These are phyloP conservation scores for Centruroides vittatus DNA, from an alignment of 1,140 invertebrate species.

Conservation along the genomic window DNA sequence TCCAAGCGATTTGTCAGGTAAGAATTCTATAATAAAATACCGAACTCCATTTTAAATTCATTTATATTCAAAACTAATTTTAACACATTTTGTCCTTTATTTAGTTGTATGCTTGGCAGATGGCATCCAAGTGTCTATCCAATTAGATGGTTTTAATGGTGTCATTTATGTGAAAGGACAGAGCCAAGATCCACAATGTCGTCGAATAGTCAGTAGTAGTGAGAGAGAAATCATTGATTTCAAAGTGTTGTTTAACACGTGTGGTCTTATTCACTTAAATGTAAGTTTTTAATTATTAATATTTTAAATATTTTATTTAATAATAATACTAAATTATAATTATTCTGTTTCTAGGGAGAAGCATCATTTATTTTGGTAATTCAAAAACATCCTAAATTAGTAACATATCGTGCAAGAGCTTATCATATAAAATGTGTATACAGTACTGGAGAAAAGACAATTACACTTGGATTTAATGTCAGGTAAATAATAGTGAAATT, in stretches of 20 bases:
- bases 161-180: conserved; percentile 87
- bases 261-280: conserved; percentile 78
- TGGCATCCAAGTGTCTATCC: conserved; percentile 73
- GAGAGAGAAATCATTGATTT: conserved; percentile 60
- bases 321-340: background rate
- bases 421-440: conserved; percentile 91
- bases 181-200: conserved; percentile 79
- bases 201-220: conserved; percentile 55
- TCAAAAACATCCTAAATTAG: conserved; percentile 85
- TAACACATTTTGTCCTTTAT: no score
- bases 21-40: no score
- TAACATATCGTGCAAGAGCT: conserved; percentile 86
- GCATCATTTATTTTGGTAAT: conserved; percentile 85
- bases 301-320: background rate
- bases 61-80: no score
- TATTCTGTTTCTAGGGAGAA: conserved; percentile 47
- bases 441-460: conserved; percentile 82
- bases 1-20: no score
- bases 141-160: conserved; percentile 70
- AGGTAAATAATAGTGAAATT: conserved; percentile 24
- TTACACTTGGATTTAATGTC: conserved; percentile 83
- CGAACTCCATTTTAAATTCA: no score
- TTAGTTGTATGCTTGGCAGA: conserved; percentile 75
- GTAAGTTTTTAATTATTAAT: conserved; percentile 37
- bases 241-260: conserved; percentile 80